Percentiles rank a stretch among this genome's conserved stretches.
These are phyloP conservation scores for Chloroclystis v-ata DNA, from an alignment of 2,888 invertebrate species.

Conservation along the genomic window DNA sequence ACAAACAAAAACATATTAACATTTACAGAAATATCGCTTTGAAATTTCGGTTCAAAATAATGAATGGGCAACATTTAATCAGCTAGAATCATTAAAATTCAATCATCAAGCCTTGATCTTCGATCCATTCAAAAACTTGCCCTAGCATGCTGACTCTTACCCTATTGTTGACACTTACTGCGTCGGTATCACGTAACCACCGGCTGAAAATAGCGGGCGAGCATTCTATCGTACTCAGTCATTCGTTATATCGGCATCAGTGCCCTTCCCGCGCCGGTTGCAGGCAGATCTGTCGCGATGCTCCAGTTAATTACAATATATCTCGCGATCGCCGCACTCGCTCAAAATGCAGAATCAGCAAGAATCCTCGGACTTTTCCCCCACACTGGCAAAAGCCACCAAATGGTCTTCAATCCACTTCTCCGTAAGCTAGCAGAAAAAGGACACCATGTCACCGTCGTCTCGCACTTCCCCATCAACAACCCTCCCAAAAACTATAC, in stretches of 20 bases:
- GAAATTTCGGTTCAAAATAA: no score
- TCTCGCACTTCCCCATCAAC: conserved; percentile 77
- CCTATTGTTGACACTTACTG: conserved; percentile 14
- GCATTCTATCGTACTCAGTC: conserved; percentile 14
- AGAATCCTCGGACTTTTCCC: conserved; percentile 79
- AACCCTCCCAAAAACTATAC: conserved; percentile 66
- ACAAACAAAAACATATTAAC: no score
- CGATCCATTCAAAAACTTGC: conserved; percentile 7
- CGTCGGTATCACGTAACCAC: conserved; percentile 16
- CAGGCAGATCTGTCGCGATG: conserved; percentile 44
- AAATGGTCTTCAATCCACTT: conserved; percentile 78
- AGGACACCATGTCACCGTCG: conserved; percentile 80
- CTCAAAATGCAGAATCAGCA: conserved; percentile 47
- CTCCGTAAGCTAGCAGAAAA: conserved; percentile 72
- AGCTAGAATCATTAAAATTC: no score
- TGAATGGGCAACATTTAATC: no score
- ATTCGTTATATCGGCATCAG: conserved; percentile 17
- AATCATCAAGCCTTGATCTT: conserved; percentile 10
- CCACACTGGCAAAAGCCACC: conserved; percentile 80
- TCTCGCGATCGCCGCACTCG: conserved; percentile 38
- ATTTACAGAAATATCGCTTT: no score
- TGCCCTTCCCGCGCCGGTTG: conserved; percentile 29
- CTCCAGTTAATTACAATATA: conserved; percentile 36
- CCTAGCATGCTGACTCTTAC: conserved; percentile 12
- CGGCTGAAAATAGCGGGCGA: conserved; percentile 32